Base-by-base conservation (phyloP, 2,113 vertebrate genomes). In the Octodon degus region DNA sequence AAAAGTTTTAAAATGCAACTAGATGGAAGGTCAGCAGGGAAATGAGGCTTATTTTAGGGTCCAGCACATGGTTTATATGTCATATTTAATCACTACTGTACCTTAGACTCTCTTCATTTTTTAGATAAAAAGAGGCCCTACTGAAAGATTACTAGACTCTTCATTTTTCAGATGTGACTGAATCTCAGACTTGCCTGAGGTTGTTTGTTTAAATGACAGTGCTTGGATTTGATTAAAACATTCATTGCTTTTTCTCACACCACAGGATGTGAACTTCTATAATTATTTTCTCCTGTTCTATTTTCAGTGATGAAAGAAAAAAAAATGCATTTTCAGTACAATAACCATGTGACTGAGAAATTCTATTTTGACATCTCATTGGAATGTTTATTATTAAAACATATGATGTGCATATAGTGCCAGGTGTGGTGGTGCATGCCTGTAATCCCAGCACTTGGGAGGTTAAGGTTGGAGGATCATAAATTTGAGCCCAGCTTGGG, bases 1-100 rank as follows among this genome's bases (percentile, higher is more conserved):
- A 19, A 58, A 58, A 58, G 65, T 93, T 37, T 95, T 92, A 62
- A 81, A 95, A 95, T 79, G 62, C 68, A 89, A 85, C 27, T 85
- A n/a, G 62, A 55, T 47, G 53, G 58, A 32, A 62, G 25, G 14
- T 22, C 27, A 82, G 53, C 74, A 47, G 50, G 34, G 37, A 79
- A 72, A 30, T 12, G 79, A 20, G 8, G 14, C 72, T 79, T 85
- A 82, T 65, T 91, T 76, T 17, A 32, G 14, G 86, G 47, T 60
- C 34, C 43, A 20, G 37, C 25, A 20, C 22, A 63, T 67, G 50
- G 24, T 68, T 96, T 77, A 67, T 16, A 7, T 24, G 84, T 47
- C 12, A 24, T 76, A 67, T 22, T 86, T 89, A 93, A 85, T 47
- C 22, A 11, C 88, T 43, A 80, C 27, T 20, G 58, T 58, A 68